Evolutionary conservation across 2,888 invertebrate genomes (phyloP).

Genomic region (Liopterus haemorrhoidalis): DNA sequence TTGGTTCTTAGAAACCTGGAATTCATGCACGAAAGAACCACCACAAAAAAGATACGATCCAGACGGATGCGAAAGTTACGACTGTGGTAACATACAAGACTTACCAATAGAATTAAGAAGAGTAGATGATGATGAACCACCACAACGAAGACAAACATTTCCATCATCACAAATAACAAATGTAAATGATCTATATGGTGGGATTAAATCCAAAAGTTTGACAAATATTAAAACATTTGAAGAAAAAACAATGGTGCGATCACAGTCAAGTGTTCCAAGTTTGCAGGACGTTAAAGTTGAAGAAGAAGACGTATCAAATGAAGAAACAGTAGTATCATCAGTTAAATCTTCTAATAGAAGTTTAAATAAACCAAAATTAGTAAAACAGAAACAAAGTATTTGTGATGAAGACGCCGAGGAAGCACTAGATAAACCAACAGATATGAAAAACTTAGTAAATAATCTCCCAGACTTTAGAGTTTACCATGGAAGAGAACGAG

Average conservation of each 20-base stretch:
- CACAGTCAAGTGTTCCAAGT: slow-evolving; percentile 70
- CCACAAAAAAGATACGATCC: slow-evolving; percentile 47
- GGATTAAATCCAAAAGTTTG: slow-evolving; percentile 75
- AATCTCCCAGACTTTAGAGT: slow-evolving; percentile 62
- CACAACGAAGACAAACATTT: slow-evolving; percentile 53
- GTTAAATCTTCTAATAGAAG: slow-evolving; percentile 29
- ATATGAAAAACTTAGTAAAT: slow-evolving; percentile 61
- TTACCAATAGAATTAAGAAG: slow-evolving; percentile 83
- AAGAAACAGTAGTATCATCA: slow-evolving; percentile 37
- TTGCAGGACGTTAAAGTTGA: slow-evolving; percentile 39
- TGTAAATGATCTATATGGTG: slow-evolving; percentile 46
- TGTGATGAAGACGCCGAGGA: slow-evolving; percentile 67
- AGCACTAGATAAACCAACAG: slow-evolving; percentile 60
- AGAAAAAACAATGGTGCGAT: slow-evolving; percentile 63
- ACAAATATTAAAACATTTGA: slow-evolving; percentile 76
- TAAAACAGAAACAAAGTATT: slow-evolving; percentile 81
- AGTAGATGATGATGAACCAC: slow-evolving; percentile 58
- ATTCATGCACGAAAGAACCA: slow-evolving; percentile 44
- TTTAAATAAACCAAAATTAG: slow-evolving; percentile 59
- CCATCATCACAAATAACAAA: slow-evolving; percentile 44
- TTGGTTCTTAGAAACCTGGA: slow-evolving; percentile 80
- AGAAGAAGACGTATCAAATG: slow-evolving; percentile 31
- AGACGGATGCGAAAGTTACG: slow-evolving; percentile 55
- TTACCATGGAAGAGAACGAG: slow-evolving; percentile 48
- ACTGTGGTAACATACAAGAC: slow-evolving; percentile 63